A percentile compares a stretch with the other conserved stretches of the same genome.
phyloP scores from a whole-genome alignment of 2,113 vertebrate genomes.

The Bubo blakistoni region DNA sequence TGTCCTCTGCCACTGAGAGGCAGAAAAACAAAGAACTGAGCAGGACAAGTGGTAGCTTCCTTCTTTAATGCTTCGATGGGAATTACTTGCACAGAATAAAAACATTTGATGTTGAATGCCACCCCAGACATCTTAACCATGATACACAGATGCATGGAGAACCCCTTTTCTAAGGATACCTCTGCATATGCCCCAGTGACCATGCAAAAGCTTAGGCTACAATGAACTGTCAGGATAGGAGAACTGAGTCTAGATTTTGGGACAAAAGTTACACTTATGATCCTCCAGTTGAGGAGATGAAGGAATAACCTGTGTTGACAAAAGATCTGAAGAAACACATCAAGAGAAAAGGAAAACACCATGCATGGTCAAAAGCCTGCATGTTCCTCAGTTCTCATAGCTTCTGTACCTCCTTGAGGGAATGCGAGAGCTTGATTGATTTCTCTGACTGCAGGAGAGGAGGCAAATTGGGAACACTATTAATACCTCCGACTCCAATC shows the following conservation, averaged over 20 bases:
- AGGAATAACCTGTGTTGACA: accelerated
- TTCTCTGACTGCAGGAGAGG: not conserved
- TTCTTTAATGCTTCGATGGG: not conserved
- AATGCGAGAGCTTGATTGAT: not conserved
- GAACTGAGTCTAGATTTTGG: not conserved
- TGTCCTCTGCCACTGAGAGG: not conserved
- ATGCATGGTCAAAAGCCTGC: not conserved
- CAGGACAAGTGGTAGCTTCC: not conserved
- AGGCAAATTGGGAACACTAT: not conserved
- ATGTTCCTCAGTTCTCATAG: not conserved
- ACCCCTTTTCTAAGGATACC: not conserved
- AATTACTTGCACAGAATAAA: not conserved
- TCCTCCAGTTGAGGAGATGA: not conserved
- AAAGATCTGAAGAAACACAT: not conserved
- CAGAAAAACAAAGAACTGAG: not conserved
- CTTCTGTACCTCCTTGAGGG: not conserved
- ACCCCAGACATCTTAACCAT: not conserved
- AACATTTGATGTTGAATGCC: not conserved
- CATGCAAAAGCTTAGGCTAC: not conserved
- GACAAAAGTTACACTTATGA: not conserved
- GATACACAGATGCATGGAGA: not conserved
- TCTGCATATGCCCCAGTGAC: not conserved
- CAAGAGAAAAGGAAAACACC: not conserved
- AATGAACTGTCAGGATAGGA: not conserved
- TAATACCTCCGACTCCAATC: not conserved